Conservation (phyloP, 2,113 vertebrate species). For the Nansenia antarctica region DNA sequence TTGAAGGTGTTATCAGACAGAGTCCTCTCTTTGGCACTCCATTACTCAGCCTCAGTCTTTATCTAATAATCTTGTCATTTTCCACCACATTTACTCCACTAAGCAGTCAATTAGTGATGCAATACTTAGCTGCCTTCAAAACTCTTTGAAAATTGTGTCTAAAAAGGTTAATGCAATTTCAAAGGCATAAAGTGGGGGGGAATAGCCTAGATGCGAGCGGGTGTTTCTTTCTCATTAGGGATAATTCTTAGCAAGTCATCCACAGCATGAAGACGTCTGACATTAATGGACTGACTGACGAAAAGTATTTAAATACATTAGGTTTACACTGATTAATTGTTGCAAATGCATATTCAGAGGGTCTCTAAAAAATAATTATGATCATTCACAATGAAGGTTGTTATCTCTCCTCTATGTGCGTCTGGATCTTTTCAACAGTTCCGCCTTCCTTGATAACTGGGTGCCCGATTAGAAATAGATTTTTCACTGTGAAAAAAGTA, state of each 20-base stretch:
- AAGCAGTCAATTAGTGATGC: conserved; percentile 75
- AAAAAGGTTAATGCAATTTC: conserved; percentile 74
- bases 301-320: too few relatives aligned
- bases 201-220: conserved; percentile 35
- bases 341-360: too few relatives aligned
- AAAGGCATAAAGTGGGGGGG: conserved; percentile 61
- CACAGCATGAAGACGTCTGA: conserved; percentile 38
- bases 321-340: too few relatives aligned
- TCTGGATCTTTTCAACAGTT: too few relatives aligned
- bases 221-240: conserved; percentile 48
- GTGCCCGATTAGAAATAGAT: too few relatives aligned
- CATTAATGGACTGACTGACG: too few relatives aligned
- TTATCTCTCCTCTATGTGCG: too few relatives aligned
- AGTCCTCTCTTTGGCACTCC: conserved; percentile 57
- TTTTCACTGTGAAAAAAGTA: too few relatives aligned
- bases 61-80: conserved; percentile 75
- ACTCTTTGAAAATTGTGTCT: conserved; percentile 51
- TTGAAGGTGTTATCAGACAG: conserved; percentile 52
- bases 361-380: too few relatives aligned
- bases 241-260: conserved; percentile 38
- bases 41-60: conserved; percentile 60
- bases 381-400: too few relatives aligned
- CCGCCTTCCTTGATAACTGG: too few relatives aligned
- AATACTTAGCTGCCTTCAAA: conserved; percentile 59
- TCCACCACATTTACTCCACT: conserved; percentile 73